These are phyloP conservation scores for Chalcis sispes DNA, from an alignment of 2,888 invertebrate species.

Conservation along the genomic window DNA sequence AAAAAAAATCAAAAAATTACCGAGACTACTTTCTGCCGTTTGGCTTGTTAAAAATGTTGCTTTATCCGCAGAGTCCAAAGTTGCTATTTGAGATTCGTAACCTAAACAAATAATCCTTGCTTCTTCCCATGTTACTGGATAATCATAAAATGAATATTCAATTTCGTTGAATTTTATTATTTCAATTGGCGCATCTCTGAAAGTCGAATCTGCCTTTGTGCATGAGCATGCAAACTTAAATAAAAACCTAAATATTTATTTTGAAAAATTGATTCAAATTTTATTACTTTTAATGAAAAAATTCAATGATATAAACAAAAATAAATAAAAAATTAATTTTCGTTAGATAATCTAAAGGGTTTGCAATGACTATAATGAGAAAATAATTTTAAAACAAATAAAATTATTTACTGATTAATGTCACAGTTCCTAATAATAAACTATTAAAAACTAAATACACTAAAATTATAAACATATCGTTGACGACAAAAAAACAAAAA, in stretches of 20 bases:
- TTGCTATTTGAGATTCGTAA: conserved; percentile 59
- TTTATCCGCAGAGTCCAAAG: conserved; percentile 59
- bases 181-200: conserved; percentile 13
- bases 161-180: conserved; percentile 46
- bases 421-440: no score
- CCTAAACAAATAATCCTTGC: conserved; percentile 60
- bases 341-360: no score
- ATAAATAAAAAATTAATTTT: no score
- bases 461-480: no score
- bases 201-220: conserved; percentile 26
- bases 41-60: conserved; percentile 45
- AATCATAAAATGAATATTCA: conserved; percentile 60
- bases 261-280: no score
- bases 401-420: no score
- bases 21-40: conserved; percentile 19
- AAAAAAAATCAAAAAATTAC: conserved; percentile 25
- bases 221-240: conserved; percentile 26
- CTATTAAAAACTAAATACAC: no score
- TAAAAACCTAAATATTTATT: conserved; percentile 4
- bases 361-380: no score
- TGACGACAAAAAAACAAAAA: conserved; percentile 5
- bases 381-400: no score
- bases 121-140: conserved; percentile 62
- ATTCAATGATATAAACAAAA: no score
- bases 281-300: no score